A percentile compares a stretch with the other conserved stretches of the same genome.
These are phyloP conservation scores for Torymus auratus DNA, from an alignment of 2,888 invertebrate species.

Conservation along the genomic window DNA sequence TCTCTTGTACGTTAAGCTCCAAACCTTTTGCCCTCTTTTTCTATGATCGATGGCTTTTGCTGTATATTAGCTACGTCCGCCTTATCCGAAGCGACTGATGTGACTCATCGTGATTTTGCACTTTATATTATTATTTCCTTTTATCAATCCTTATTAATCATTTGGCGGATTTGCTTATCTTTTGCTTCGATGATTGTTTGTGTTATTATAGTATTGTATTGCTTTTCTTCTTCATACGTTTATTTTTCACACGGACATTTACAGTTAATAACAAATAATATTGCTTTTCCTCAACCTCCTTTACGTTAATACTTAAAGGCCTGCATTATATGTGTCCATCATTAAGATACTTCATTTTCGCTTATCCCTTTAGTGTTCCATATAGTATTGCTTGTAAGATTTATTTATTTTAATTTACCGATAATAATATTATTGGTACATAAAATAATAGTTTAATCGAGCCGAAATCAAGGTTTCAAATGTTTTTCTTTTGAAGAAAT, in stretches of 20 bases:
- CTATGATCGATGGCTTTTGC: conserved; percentile 35
- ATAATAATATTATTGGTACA: too few relatives aligned
- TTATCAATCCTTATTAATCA: conserved; percentile 37
- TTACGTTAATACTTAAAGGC: background rate
- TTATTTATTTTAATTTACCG: conserved; percentile 35
- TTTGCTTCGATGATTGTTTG: background rate
- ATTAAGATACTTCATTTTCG: background rate
- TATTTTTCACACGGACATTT: conserved; percentile 11
- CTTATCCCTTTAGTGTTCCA: background rate
- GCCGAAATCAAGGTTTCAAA: conserved; percentile 11
- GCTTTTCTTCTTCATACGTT: background rate
- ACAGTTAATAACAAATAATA: conserved; percentile 34
- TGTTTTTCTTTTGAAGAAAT: too few relatives aligned
- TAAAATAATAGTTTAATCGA: conserved; percentile 15
- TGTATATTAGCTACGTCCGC: conserved; percentile 17
- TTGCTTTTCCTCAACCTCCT: conserved; percentile 34
- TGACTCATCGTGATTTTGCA: conserved; percentile 46
- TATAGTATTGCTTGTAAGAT: conserved; percentile 40
- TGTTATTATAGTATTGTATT: background rate
- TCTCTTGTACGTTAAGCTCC: background rate
- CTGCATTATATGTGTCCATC: background rate
- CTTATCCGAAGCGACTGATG: conserved; percentile 2
- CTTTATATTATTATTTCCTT: conserved; percentile 35
- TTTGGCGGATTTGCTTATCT: conserved; percentile 24
- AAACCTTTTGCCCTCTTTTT: conserved; percentile 20